These are phyloP conservation scores for Clostera curtula DNA, from an alignment of 2,888 invertebrate genomes.

Conservation along the genomic window DNA sequence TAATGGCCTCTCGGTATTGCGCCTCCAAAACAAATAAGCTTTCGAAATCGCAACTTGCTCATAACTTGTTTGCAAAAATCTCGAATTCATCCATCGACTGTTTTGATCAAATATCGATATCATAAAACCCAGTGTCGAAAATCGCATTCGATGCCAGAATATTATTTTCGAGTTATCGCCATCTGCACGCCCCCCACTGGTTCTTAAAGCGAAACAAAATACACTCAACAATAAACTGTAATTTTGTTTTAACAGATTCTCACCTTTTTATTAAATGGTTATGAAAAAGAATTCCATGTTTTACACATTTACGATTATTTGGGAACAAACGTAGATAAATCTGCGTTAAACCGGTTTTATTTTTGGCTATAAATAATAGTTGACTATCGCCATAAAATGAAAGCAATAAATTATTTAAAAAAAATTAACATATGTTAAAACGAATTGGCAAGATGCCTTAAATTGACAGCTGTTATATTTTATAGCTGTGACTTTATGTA, in stretches of 20 bases:
- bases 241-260: conserved; percentile 41
- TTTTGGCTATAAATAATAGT: conserved; percentile 8
- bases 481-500: no score
- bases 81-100: conserved; percentile 34
- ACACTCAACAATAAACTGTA: conserved; percentile 48
- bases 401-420: background rate
- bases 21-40: conserved; percentile 35
- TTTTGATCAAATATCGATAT: conserved; percentile 47
- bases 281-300: conserved; percentile 7
- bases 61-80: conserved; percentile 42
- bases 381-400: conserved; percentile 2
- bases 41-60: conserved; percentile 28
- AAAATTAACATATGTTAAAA: no score
- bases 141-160: conserved; percentile 60
- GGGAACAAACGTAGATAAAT: conserved; percentile 11
- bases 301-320: conserved; percentile 6
- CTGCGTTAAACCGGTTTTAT: conserved; percentile 9
- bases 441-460: no score
- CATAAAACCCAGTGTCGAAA: conserved; percentile 55
- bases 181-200: conserved; percentile 39
- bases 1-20: conserved; percentile 19
- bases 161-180: conserved; percentile 60
- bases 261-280: conserved; percentile 45
- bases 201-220: conserved; percentile 49
- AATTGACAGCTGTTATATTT: no score